Conservation (phyloP, 2,797 vertebrate genomes). For the Pangasius krempfi region DNA sequence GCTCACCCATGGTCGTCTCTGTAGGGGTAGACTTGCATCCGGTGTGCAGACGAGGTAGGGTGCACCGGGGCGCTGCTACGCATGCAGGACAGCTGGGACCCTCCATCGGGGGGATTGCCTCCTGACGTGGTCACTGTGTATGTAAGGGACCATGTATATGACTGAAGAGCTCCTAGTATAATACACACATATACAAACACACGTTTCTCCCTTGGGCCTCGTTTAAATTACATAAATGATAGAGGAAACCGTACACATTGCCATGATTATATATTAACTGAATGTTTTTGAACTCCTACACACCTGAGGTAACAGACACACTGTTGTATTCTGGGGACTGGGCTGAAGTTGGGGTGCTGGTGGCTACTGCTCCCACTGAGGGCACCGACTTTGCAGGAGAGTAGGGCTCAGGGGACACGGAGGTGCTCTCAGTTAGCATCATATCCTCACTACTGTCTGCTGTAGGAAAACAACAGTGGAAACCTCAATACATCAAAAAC, state of each 20-base stretch:
- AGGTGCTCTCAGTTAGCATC: constrained; percentile 81
- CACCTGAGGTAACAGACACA: constrained; percentile 84
- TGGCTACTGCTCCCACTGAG: constrained; percentile 82
- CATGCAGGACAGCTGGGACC: constrained; percentile 93
- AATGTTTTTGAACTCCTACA: constrained; percentile 29
- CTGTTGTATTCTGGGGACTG: constrained; percentile 88
- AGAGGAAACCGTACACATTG: background rate
- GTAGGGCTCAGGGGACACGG: constrained; percentile 85
- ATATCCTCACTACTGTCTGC: constrained; percentile 86
- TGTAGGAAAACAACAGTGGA: constrained; percentile 49
- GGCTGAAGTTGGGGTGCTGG: constrained; percentile 83
- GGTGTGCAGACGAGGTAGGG: constrained; percentile 83
- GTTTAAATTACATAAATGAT: constrained; percentile 22
- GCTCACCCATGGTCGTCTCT: constrained; percentile 94
- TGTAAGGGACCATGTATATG: constrained; percentile 99
- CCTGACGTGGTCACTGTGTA: constrained; percentile 98
- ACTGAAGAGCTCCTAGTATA: constrained; percentile 95
- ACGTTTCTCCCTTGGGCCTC: constrained; percentile 53
- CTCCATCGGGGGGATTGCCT: constrained; percentile 84
- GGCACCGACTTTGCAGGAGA: constrained; percentile 90
- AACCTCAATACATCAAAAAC: background rate
- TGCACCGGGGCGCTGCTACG: constrained; percentile 84
- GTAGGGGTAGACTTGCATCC: constrained; percentile 94
- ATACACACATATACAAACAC: constrained; percentile 71
- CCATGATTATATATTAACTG: background rate